Evolutionary conservation across 2,113 vertebrate genomes (phyloP).

Genomic region (pig (Sus scrofa)): DNA sequence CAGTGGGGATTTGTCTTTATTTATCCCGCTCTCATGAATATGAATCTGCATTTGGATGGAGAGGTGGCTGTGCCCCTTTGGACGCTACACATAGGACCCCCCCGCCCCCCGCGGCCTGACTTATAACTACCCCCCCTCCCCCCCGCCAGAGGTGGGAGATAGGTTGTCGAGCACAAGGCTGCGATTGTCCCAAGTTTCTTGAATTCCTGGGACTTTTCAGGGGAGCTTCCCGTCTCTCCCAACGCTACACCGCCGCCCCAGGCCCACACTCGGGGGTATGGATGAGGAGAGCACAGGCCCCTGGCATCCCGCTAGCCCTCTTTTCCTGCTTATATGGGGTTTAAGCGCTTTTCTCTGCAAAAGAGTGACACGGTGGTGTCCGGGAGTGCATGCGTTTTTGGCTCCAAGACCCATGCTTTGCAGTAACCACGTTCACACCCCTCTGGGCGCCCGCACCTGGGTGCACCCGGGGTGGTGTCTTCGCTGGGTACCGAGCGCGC

Average conservation of each 20-base stretch:
- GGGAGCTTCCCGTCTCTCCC: background rate
- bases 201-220: background rate
- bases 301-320: background rate
- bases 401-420: background rate
- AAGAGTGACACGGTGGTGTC: background rate
- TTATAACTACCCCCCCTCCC: background rate
- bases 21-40: constrained; percentile 89
- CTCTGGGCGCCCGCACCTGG: background rate
- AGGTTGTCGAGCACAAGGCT: background rate
- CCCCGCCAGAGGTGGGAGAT: background rate
- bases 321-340: background rate
- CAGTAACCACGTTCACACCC: background rate
- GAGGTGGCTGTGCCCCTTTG: constrained; percentile 77
- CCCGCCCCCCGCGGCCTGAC: background rate
- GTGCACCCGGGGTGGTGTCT: background rate
- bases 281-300: accelerated
- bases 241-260: background rate
- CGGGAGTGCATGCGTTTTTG: background rate
- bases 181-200: constrained; percentile 59
- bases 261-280: background rate
- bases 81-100: constrained; percentile 66
- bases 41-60: constrained; percentile 85
- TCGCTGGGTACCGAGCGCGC: accelerated
- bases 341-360: background rate
- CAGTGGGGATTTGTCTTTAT: constrained; percentile 88